Conservation (phyloP, 2,113 vertebrate genomes). For the Istiophorus platypterus region DNA sequence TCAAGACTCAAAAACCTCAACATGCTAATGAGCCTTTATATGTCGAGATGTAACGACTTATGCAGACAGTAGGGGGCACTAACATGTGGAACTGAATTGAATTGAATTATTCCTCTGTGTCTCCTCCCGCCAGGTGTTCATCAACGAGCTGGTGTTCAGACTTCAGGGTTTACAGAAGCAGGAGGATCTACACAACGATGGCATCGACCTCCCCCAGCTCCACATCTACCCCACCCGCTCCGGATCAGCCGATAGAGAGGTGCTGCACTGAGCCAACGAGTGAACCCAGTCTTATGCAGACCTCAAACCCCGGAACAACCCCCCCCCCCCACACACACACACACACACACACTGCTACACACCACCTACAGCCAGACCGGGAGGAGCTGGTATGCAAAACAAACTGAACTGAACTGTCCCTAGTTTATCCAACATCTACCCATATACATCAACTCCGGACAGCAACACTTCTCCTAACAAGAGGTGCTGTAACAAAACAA, state of each 20-base stretch:
- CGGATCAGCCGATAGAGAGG: conserved; percentile 56
- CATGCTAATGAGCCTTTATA: neutral
- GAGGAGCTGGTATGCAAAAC: neutral
- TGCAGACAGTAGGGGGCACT: neutral
- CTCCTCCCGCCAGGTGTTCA: conserved; percentile 75
- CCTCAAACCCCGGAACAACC: neutral
- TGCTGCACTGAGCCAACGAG: conserved; percentile 58
- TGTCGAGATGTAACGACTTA: neutral
- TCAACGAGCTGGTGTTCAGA: conserved; percentile 84
- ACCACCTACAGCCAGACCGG: neutral
- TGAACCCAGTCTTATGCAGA: neutral
- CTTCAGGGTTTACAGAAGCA: conserved; percentile 87
- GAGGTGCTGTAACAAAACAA: neutral
- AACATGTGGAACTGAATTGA: rapidly evolving
- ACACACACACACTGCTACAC: neutral
- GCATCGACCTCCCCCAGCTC: conserved; percentile 77
- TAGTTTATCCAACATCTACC: neutral
- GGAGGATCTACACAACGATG: conserved; percentile 80
- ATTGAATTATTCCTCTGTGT: neutral
- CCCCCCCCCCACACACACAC: neutral
- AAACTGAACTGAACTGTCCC: neutral
- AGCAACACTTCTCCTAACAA: no score
- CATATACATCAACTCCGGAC: no score
- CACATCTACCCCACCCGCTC: conserved; percentile 64
- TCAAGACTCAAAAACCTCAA: neutral